These are phyloP conservation scores for Corythaeola cristata DNA, from an alignment of 2,113 vertebrate species.

Conservation along the genomic window DNA sequence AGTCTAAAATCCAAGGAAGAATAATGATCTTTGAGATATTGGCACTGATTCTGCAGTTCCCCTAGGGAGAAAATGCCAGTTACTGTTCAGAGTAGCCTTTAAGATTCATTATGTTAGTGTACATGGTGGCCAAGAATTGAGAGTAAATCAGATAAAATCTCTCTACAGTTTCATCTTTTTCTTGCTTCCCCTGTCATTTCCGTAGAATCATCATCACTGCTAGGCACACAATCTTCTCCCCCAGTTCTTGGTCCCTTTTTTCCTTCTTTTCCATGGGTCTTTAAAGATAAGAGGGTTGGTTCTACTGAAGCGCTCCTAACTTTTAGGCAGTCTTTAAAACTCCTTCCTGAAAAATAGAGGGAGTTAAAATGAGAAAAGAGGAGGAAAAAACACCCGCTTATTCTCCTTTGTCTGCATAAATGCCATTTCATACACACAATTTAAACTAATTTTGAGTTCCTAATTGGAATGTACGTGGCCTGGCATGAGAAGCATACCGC, in stretches of 20 bases:
- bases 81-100: background rate
- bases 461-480: background rate
- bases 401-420: background rate
- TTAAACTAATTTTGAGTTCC: background rate
- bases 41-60: background rate
- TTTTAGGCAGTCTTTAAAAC: background rate
- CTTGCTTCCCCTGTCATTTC: background rate
- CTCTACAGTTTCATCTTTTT: constrained; percentile 16
- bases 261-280: background rate
- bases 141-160: background rate
- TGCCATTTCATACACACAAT: background rate
- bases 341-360: background rate
- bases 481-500: constrained; percentile 26
- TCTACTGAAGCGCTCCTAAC: background rate
- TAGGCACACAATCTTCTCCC: background rate
- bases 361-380: background rate
- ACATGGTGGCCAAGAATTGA: background rate
- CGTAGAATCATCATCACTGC: background rate
- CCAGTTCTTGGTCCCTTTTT: background rate
- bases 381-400: background rate
- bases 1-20: background rate
- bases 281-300: background rate
- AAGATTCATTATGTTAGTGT: background rate
- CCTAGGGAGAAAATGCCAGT: background rate
- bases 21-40: background rate